phyloP scores from a whole-genome alignment of 2,888 invertebrate genomes.

The Ichneumoninae sp. region DNA sequence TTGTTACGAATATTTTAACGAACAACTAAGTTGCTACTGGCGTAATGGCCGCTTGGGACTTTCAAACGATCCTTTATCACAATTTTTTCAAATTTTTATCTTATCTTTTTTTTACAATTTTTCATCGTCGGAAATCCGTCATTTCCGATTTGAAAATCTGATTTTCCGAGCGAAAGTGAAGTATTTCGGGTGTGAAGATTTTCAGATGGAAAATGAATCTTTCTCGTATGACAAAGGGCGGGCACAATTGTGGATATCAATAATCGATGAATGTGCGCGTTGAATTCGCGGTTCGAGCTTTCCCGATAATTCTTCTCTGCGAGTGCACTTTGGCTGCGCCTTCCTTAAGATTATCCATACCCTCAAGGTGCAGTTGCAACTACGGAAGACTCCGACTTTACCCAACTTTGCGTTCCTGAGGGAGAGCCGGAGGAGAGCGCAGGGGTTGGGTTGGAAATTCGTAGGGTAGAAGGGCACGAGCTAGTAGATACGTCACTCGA shows the following conservation, averaged over 20 bases:
- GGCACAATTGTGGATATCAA: not conserved
- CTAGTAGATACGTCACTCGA: constrained; percentile 68
- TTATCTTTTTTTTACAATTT: no score
- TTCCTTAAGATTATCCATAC: constrained; percentile 42
- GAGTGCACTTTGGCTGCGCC: constrained; percentile 30
- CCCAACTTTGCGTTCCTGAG: constrained; percentile 42
- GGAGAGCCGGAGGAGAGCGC: constrained; percentile 8
- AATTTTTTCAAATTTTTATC: no score
- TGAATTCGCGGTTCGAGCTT: not conserved
- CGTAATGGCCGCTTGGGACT: no score
- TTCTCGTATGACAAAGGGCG: not conserved
- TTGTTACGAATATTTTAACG: not conserved
- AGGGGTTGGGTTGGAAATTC: constrained; percentile 40
- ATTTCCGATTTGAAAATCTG: no score
- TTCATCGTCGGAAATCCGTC: no score
- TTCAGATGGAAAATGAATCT: not conserved
- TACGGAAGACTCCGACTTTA: constrained; percentile 34
- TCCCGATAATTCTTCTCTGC: constrained; percentile 20
- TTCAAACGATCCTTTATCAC: no score
- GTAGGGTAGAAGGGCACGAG: constrained; percentile 55
- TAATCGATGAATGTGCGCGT: not conserved
- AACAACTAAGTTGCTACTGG: not conserved
- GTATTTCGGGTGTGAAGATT: no score
- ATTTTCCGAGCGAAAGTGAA: no score
- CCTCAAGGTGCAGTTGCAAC: constrained; percentile 47